Evolutionary conservation across 2,888 invertebrate genomes (phyloP), one percentile per base, ranked within the genome.

Genomic region (Cinara cedri): DNA sequence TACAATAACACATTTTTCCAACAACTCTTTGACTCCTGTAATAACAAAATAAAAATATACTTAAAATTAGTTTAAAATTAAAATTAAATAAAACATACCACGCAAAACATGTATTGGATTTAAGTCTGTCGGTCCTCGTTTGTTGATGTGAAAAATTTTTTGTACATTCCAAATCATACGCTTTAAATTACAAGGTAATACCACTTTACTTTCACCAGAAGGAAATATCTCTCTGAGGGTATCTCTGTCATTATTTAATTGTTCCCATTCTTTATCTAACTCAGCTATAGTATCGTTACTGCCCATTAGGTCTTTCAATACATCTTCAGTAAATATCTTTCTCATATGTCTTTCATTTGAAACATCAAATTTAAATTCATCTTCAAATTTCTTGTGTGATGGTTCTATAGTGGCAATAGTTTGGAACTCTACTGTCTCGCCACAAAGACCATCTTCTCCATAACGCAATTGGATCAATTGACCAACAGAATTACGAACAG

Each of bases 111-210:
- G 91, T 82, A 97, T 89, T 0, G 98, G 98, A 84, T 96, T 96
- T 26, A 98, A 88, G 87, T 98, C 97, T 0, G 97, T 96, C 0
- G 96, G 95, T 83, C 93, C 91, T 82, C 97, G 89, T 84, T 94
- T 94, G 85, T 99, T 97, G 81, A 99, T 98, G 85, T 97, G 96
- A 89, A 99, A 99, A 85, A 98, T 98, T 86, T 99, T 99, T 87
- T 99, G 98, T 0, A 98, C 99, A 87, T 99, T 99, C 98, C 98
- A 98, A 84, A 99, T 98, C 94, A 99, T 96, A 83, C 99, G 90
- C 85, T 96, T 95, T 82, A 99, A 89, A 87, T 99, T 99, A 86
- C 99, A 99, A 0, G 99, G 99, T 83, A 99, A 86, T 84, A 98
- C 98, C 76, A 99, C 96, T 86, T 96, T 97, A 10, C 93, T 95